Conservation (phyloP, 1,140 invertebrate genomes). For the Tetranychus cinnabarinus region DNA sequence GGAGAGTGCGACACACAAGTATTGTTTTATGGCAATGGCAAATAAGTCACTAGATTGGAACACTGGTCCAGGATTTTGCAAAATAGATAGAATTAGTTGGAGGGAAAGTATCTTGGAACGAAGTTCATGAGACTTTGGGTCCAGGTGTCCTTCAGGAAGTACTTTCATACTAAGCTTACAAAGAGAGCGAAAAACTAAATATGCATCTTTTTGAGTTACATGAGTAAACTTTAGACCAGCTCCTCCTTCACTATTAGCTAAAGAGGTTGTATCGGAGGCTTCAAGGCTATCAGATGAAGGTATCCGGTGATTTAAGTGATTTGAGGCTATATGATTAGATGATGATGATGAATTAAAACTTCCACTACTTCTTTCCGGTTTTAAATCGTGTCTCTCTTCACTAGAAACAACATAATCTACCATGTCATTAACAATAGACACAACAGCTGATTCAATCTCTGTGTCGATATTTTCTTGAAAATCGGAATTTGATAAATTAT, state of each 20-base stretch:
- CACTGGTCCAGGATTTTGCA: conserved; percentile 87
- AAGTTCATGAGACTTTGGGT: conserved; percentile 88
- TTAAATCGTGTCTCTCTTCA: conserved; percentile 2
- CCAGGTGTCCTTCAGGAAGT: conserved; percentile 73
- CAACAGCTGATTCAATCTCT: conserved; percentile 9
- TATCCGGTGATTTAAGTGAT: conserved; percentile 13
- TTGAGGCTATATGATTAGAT: not conserved
- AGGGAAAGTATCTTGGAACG: conserved; percentile 89
- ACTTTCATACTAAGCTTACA: conserved; percentile 98
- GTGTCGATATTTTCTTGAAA: not conserved
- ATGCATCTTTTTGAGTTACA: conserved; percentile 92
- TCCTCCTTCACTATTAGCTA: conserved; percentile 9
- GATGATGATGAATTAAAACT: not conserved
- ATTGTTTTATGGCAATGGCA: conserved; percentile 92
- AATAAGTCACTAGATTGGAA: conserved; percentile 94
- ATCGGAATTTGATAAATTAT: not conserved
- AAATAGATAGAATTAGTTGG: conserved; percentile 75
- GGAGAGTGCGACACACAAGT: conserved; percentile 87
- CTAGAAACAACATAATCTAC: conserved; percentile 5
- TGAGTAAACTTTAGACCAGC: conserved; percentile 60
- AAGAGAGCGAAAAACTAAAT: conserved; percentile 85
- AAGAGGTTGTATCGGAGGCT: conserved; percentile 34
- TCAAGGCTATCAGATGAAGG: conserved; percentile 46
- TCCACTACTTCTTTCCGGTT: not conserved
- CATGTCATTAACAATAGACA: conserved; percentile 6